These are phyloP conservation scores for Pandemis heparana DNA, from an alignment of 2,888 invertebrate species.

Conservation along the genomic window DNA sequence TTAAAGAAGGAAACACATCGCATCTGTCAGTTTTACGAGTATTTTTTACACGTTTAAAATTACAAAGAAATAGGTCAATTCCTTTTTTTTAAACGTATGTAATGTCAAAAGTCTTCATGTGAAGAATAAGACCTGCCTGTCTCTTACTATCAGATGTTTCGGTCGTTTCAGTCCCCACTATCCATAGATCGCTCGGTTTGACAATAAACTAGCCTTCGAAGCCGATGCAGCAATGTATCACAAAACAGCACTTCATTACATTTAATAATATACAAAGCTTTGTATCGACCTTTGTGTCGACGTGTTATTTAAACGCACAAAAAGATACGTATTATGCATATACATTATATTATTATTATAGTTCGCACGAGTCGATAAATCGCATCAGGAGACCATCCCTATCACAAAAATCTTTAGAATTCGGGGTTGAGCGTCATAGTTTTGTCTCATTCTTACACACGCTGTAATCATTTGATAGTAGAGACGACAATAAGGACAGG, in stretches of 20 bases:
- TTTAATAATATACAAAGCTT: not conserved
- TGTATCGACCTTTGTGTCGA: too few relatives aligned
- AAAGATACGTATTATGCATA: not conserved
- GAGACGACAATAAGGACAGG: constrained; percentile 33
- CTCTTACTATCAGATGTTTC: constrained; percentile 16
- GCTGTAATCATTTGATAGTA: constrained; percentile 8
- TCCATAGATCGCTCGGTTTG: not conserved
- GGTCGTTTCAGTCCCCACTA: not conserved
- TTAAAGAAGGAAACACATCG: not conserved
- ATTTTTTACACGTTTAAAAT: constrained; percentile 2
- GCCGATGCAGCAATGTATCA: not conserved
- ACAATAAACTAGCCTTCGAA: not conserved
- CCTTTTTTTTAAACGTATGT: not conserved
- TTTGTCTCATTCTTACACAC: not conserved
- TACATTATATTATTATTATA: not conserved
- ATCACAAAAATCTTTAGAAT: not conserved
- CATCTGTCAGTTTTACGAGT: not conserved
- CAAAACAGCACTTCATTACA: not conserved
- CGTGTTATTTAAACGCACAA: not conserved
- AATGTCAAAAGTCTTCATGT: constrained; percentile 1
- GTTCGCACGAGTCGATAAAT: not conserved
- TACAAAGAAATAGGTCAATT: not conserved
- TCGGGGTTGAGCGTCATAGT: not conserved
- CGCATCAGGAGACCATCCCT: not conserved
- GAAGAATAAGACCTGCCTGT: constrained; percentile 28